phyloP scores from a whole-genome alignment of 2,888 invertebrate genomes.

The Lamellibrachia columna region DNA sequence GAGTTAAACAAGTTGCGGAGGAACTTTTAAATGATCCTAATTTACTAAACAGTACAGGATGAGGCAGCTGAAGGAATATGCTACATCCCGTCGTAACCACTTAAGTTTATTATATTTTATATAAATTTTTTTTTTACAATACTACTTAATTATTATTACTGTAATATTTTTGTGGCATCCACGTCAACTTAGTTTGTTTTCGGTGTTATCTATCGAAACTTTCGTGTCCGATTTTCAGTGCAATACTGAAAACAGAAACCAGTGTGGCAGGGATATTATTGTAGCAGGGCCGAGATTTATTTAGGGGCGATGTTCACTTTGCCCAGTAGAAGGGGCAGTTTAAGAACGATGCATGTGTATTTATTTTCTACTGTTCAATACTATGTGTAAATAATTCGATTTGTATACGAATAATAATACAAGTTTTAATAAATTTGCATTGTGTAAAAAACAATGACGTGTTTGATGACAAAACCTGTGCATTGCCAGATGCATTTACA shows the following conservation, averaged over 20 bases:
- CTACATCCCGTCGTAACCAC: background rate
- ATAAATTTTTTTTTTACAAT: too few species aligned
- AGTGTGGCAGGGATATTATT: background rate
- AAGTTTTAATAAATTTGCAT: conserved; percentile 1
- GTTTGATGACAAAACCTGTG: background rate
- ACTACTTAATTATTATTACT: background rate
- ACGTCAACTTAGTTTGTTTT: background rate
- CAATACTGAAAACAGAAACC: background rate
- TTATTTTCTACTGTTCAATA: conserved; percentile 3
- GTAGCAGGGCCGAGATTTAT: background rate
- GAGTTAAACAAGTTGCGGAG: background rate
- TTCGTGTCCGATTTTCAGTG: too few species aligned
- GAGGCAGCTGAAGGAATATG: background rate
- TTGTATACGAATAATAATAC: background rate
- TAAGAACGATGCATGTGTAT: background rate
- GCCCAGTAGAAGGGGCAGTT: background rate
- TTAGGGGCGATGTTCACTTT: background rate
- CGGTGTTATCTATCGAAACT: background rate
- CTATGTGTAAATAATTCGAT: background rate
- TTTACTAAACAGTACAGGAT: background rate
- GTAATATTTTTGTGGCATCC: background rate
- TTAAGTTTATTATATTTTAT: background rate
- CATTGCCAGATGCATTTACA: background rate
- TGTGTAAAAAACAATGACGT: background rate
- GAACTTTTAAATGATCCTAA: background rate